Base-by-base conservation (phyloP, 2,797 vertebrate genomes). In the Rhincodon typus region DNA sequence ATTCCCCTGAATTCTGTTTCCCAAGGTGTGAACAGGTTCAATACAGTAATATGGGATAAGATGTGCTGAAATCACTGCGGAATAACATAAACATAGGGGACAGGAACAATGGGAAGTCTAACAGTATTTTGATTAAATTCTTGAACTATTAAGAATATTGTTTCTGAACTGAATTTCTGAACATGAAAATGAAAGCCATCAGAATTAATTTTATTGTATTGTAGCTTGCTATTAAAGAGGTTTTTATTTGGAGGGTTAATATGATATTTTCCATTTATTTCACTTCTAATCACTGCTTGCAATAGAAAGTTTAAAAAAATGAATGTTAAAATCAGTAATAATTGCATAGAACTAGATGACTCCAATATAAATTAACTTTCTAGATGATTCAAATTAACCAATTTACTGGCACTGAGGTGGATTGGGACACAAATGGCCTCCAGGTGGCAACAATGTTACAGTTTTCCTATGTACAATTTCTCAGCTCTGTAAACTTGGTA, bases 381-480 rank as follows among this genome's bases (percentile, higher is more conserved):
- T 46, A 25, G 42, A 38, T 82, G 82, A 23, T 46, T 84, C 21
- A 62, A 66, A 91, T 66, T 57, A 30, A 10, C 53, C 23, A 90
- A 30, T 62, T 62, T 17, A 84, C 15, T 23, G 21, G 21, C 38
- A 42, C 79, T 19, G 38, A 7, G 38, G 38, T 5, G 19, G 21
- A 66, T n/a, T 23, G 34, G 57, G 57, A 17, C 27, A 17, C 42
- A 66, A n/a, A 74, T 74, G 23, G 42, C 69, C 94, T 72, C 42
- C 53, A 94, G 94, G 69, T 74, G 94, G 94, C 69, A 42, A 72
- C 34, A 70, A 12, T 70, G 94, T 72, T 70, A 74, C 42, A 94
- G 67, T 74, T 70, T 74, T 17, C 62, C 66, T 94, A 27, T 30
- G 17, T 25, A 74, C 46, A 27, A 72, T n/a, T 62, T 38, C 21